A percentile compares a stretch with the other conserved stretches of the same genome.
Evolutionary conservation across 2,888 invertebrate species (phyloP).

Genomic region (Drosophila cognata): DNA sequence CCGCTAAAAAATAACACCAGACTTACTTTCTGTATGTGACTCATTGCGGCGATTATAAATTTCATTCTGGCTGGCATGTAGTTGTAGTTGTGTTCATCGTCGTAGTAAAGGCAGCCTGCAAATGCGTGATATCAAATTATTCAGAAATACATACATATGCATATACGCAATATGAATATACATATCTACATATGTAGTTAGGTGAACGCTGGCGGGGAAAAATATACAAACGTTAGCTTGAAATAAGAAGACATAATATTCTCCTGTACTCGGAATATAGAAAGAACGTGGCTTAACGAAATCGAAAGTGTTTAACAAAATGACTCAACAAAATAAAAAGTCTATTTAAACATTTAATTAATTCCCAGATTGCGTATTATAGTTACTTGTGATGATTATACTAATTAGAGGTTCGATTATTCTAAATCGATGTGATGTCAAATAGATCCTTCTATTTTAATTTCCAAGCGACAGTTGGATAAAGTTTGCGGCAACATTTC

Average conservation of each 20-base stretch:
- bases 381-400: not conserved
- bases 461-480: not conserved
- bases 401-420: too few relatives aligned
- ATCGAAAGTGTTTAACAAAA: not conserved
- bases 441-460: not conserved
- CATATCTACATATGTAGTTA: not conserved
- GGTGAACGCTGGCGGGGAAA: not conserved
- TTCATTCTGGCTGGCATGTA: slow-evolving; percentile 30
- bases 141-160: slow-evolving; percentile 16
- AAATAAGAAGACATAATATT: slow-evolving; percentile 1
- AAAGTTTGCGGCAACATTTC: not conserved
- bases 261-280: not conserved
- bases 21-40: slow-evolving; percentile 49
- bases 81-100: slow-evolving; percentile 2
- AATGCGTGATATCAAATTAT: slow-evolving; percentile 63
- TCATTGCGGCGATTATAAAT: slow-evolving; percentile 67
- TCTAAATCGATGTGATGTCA: not conserved
- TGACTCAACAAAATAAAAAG: not conserved
- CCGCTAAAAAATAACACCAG: slow-evolving; percentile 17
- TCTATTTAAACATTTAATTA: not conserved
- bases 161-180: not conserved
- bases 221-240: slow-evolving; percentile 6
- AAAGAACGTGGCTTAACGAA: not conserved
- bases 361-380: not conserved
- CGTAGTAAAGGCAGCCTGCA: slow-evolving; percentile 11